Evolutionary conservation across 1,140 invertebrate genomes (phyloP).

Genomic region (Palaemon carinicauda): DNA sequence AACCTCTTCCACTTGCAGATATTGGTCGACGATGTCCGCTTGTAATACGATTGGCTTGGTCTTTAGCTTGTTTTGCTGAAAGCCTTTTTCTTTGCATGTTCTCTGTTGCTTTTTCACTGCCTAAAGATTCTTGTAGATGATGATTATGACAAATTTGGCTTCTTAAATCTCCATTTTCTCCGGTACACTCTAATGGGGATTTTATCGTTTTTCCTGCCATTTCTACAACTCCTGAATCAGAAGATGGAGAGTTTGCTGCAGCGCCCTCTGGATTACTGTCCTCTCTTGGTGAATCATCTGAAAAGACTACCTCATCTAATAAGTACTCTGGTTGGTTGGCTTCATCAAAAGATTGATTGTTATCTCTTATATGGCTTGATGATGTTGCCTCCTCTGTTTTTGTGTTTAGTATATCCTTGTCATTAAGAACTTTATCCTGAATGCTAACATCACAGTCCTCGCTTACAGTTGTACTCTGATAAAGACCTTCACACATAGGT

Average conservation of each 20-base stretch:
- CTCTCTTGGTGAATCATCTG: slow-evolving; percentile 10
- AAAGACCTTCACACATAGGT: too few species aligned
- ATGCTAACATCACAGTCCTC: too few species aligned
- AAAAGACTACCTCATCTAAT: background rate
- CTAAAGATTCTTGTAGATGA: background rate
- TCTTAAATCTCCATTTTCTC: background rate
- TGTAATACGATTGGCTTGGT: slow-evolving; percentile 11
- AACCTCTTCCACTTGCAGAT: too few species aligned
- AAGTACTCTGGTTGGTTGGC: background rate
- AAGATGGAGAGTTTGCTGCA: slow-evolving; percentile 24
- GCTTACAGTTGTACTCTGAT: too few species aligned
- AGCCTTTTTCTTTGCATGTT: background rate
- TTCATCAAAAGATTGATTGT: background rate
- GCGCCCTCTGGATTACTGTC: background rate
- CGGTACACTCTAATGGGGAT: slow-evolving; percentile 32
- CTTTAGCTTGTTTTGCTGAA: slow-evolving; percentile 17
- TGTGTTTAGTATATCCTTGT: too few species aligned
- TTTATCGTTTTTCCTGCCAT: slow-evolving; percentile 19
- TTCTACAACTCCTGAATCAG: slow-evolving; percentile 48
- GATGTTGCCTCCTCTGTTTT: too few species aligned
- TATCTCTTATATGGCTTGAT: too few species aligned
- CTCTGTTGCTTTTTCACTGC: background rate
- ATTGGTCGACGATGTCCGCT: background rate
- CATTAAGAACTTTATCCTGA: too few species aligned
- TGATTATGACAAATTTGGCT: background rate